Conservation (phyloP, 2,113 vertebrate species). For the Pitta sordida region DNA sequence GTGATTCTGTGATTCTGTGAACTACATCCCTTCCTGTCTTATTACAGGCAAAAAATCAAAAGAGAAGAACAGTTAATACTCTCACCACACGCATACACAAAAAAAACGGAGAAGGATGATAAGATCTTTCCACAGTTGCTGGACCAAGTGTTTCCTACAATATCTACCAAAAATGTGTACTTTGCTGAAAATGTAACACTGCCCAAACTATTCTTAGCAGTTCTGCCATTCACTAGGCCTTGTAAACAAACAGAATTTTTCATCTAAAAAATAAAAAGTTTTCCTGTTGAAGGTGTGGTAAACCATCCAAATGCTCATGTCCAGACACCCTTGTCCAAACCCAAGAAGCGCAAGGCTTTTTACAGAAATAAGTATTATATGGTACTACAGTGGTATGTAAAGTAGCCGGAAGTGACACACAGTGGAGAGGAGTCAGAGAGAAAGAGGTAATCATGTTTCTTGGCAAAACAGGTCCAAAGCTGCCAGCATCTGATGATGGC, state of each 20-base stretch:
- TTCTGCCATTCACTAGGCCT: not conserved
- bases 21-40: not conserved
- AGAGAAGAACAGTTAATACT: not conserved
- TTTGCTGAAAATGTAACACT: not conserved
- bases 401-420: not conserved
- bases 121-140: not conserved
- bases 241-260: not conserved
- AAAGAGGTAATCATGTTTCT: not conserved
- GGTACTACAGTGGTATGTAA: not conserved
- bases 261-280: not conserved
- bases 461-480: not conserved
- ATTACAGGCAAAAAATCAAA: not conserved
- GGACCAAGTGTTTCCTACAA: not conserved
- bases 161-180: not conserved
- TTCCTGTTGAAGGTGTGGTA: not conserved
- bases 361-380: not conserved
- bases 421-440: not conserved
- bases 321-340: not conserved
- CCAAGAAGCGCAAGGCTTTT: not conserved
- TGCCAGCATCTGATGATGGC: not conserved
- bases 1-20: too few species aligned
- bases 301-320: not conserved
- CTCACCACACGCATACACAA: not conserved
- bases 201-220: not conserved
- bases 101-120: not conserved